Percentiles rank a stretch among this genome's conserved stretches.
Conservation (phyloP, 2,797 vertebrate species). For the Intellagama lesueurii region DNA sequence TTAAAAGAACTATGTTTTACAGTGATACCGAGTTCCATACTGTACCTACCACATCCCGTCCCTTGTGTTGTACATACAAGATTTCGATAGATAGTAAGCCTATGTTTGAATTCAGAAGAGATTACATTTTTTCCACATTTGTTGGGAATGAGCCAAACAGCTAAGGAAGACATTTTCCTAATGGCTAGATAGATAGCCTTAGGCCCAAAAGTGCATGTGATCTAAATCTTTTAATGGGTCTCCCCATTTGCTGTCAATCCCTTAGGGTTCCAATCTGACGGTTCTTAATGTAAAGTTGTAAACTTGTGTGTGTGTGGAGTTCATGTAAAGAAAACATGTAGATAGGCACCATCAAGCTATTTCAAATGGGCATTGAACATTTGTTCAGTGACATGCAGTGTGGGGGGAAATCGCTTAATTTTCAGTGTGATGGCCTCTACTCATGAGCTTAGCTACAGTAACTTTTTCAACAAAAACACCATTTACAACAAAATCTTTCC, state of each 20-base stretch:
- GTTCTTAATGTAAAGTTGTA: background rate
- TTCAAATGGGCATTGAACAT: background rate
- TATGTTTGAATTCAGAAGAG: background rate
- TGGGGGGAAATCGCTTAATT: background rate
- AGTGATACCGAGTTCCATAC: fast-evolving
- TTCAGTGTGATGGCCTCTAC: background rate
- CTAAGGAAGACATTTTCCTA: background rate
- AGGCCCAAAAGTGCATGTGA: background rate
- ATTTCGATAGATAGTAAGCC: background rate
- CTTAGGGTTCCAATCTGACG: background rate
- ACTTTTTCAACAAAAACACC: background rate
- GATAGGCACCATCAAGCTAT: background rate
- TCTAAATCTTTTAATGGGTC: background rate
- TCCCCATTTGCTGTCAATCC: background rate
- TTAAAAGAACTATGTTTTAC: fast-evolving
- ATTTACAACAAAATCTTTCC: background rate
- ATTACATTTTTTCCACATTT: fast-evolving
- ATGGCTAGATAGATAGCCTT: background rate
- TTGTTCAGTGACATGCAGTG: background rate
- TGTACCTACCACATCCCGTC: background rate
- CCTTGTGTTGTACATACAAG: fast-evolving
- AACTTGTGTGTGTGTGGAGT: background rate
- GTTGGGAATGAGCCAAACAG: fast-evolving
- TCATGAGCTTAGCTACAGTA: background rate
- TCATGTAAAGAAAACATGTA: background rate